phyloP scores from a whole-genome alignment of 1,140 invertebrate genomes.

The Diuraphis noxia region DNA sequence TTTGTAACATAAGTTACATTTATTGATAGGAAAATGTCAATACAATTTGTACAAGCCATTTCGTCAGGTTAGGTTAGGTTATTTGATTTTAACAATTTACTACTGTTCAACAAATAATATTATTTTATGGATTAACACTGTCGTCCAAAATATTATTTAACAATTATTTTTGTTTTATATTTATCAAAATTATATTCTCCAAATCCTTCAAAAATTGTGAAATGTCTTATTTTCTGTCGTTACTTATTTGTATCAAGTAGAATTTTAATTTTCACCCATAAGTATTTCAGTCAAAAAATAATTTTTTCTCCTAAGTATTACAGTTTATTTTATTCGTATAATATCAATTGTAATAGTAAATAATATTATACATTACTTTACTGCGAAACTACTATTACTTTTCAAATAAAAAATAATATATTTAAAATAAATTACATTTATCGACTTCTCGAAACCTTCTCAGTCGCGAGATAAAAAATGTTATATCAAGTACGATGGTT shows the following conservation, averaged over 20 bases:
- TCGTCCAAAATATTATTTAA: neutral
- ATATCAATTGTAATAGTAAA: too few relatives aligned
- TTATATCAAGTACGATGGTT: neutral
- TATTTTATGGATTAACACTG: neutral
- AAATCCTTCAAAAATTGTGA: neutral
- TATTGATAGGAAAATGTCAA: neutral
- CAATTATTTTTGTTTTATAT: neutral
- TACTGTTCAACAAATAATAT: neutral
- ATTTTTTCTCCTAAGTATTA: neutral
- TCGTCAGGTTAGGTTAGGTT: too few relatives aligned
- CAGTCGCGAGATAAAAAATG: neutral
- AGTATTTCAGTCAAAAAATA: neutral
- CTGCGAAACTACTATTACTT: too few relatives aligned
- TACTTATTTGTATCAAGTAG: neutral
- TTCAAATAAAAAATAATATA: too few relatives aligned
- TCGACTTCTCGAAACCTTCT: neutral
- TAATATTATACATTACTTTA: too few relatives aligned
- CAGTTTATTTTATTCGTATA: too few relatives aligned
- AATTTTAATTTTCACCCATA: neutral
- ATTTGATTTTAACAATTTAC: neutral
- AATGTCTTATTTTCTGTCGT: neutral
- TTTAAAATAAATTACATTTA: neutral
- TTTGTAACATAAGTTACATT: neutral
- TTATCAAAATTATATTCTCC: neutral
- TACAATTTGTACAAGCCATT: neutral